These are phyloP conservation scores for Muscina levida DNA, from an alignment of 2,888 invertebrate species.

Conservation along the genomic window DNA sequence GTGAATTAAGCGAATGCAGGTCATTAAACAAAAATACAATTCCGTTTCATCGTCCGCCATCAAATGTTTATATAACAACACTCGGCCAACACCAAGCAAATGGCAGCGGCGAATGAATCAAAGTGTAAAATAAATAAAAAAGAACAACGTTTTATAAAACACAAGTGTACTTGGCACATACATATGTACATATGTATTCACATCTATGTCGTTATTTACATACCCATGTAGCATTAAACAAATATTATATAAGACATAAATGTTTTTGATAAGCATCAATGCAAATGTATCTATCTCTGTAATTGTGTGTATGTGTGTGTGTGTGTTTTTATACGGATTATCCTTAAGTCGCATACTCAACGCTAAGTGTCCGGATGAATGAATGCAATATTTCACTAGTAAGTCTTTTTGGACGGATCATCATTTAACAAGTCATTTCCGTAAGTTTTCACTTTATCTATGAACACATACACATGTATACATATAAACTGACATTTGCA, in stretches of 20 bases:
- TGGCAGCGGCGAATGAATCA: too few relatives aligned
- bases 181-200: background rate
- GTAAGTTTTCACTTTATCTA: background rate
- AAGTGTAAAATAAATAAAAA: too few relatives aligned
- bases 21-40: conserved; percentile 17
- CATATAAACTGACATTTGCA: background rate
- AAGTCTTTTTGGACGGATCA: conserved; percentile 13
- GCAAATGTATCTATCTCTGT: background rate
- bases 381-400: conserved; percentile 13
- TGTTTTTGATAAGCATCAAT: background rate
- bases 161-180: too few relatives aligned
- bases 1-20: conserved; percentile 32
- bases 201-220: too few relatives aligned
- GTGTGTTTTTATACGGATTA: background rate
- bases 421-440: conserved; percentile 19
- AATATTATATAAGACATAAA: conserved; percentile 23
- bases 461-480: background rate
- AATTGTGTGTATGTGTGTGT: background rate
- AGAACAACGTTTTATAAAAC: too few relatives aligned
- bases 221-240: background rate
- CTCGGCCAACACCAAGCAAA: background rate
- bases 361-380: background rate
- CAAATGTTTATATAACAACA: conserved; percentile 18
- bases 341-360: background rate
- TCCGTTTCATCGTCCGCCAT: background rate